A percentile compares a stretch with the other conserved stretches of the same genome.
These are phyloP conservation scores for Schmidtea mediterranea DNA, from an alignment of 1,140 invertebrate genomes.

Conservation along the genomic window DNA sequence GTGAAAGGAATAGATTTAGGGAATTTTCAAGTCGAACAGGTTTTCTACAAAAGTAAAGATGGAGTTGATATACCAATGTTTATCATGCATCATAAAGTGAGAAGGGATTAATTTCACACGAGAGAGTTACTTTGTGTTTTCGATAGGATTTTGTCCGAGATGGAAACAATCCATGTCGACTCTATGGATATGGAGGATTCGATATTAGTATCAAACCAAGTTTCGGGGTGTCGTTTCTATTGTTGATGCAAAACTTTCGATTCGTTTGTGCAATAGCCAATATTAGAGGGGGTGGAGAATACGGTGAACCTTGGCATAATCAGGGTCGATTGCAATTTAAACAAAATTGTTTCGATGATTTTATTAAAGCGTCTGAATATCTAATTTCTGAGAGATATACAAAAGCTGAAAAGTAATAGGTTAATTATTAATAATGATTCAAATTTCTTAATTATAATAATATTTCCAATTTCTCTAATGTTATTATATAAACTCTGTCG, in stretches of 20 bases:
- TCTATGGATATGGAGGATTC: constrained; percentile 93
- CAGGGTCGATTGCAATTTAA: constrained; percentile 63
- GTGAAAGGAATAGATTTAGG: too few species aligned
- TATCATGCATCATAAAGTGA: constrained; percentile 55
- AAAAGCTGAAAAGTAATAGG: constrained; percentile 29
- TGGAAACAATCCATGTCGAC: constrained; percentile 35
- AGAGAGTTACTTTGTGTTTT: too few species aligned
- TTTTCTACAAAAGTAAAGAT: constrained; percentile 80
- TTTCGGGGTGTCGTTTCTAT: constrained; percentile 48
- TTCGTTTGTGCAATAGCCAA: constrained; percentile 70
- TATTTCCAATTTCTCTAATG: neutral
- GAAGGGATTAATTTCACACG: too few species aligned
- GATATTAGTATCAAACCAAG: constrained; percentile 63
- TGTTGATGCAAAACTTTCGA: constrained; percentile 64
- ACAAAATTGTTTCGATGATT: constrained; percentile 91
- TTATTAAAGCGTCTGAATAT: constrained; percentile 67
- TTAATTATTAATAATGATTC: neutral
- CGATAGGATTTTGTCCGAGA: too few species aligned
- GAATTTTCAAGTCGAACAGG: constrained; percentile 36
- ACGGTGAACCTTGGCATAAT: constrained; percentile 88
- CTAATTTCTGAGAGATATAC: constrained; percentile 58
- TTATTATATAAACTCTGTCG: neutral
- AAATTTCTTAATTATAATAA: neutral
- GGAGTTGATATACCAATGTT: constrained; percentile 88
- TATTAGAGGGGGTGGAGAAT: constrained; percentile 82